phyloP scores from a whole-genome alignment of 1,140 invertebrate species.

The Holcopasites calliopsidis region DNA sequence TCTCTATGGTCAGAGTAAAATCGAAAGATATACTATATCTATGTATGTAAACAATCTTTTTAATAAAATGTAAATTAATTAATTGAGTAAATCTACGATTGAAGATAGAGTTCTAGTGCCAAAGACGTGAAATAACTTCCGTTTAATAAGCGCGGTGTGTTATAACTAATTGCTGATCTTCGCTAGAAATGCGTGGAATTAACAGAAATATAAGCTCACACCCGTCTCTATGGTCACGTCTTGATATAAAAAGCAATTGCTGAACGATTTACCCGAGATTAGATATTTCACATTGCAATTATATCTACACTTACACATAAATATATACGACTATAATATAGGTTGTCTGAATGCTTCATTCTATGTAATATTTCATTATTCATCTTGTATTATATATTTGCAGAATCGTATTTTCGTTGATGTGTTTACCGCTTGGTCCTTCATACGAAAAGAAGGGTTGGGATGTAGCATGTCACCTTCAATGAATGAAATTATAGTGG shows the following conservation, averaged over 20 bases:
- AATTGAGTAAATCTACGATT: neutral
- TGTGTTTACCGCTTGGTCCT: neutral
- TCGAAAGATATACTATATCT: neutral
- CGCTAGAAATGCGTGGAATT: constrained; percentile 34
- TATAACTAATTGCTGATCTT: constrained; percentile 21
- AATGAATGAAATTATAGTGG: constrained; percentile 11
- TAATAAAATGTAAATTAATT: too few relatives aligned
- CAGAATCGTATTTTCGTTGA: neutral
- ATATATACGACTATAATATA: neutral
- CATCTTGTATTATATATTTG: neutral
- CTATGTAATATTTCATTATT: neutral
- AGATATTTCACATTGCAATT: constrained; percentile 12
- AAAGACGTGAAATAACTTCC: neutral
- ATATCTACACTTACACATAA: neutral
- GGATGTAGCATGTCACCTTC: constrained; percentile 16
- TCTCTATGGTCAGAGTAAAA: neutral
- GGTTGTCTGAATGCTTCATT: neutral
- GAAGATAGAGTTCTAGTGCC: neutral
- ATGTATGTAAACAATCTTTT: neutral
- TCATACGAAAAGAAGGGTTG: constrained; percentile 6
- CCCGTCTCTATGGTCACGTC: constrained; percentile 10
- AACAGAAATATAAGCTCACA: constrained; percentile 34
- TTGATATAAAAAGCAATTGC: constrained; percentile 17
- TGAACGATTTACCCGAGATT: neutral
- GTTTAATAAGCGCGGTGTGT: neutral